Evolutionary conservation across 1,140 invertebrate species (phyloP), one percentile per base, ranked within the genome.

Genomic region (Drosophila pallidifrons): DNA sequence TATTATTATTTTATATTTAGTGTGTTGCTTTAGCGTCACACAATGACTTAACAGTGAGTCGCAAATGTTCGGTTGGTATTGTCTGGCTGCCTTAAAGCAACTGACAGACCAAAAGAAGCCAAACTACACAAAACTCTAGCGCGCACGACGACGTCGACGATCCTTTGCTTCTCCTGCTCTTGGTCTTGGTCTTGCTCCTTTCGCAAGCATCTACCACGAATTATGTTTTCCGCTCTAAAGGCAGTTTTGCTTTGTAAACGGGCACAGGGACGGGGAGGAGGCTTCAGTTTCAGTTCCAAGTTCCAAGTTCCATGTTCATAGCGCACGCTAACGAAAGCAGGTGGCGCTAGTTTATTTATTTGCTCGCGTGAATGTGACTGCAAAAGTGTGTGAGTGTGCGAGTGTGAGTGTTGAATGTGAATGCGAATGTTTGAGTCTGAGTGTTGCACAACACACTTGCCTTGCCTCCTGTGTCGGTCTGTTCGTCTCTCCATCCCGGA

Each of bases 301-400:
- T 72, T 72, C 41, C 41, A 43, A 10, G 35, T 38, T 38, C 54
- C 61, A 55, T 69, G 72, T 68, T 57, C 71, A 32, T 52, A 64
- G 70, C 68, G 69, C 83, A 83, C 80, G 83, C 83, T 78, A 87
- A 83, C 83, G 81, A 80, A 80, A 89, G 83, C 85, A 88, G 83
- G 83, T 88, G 83, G 83, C 76, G 77, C 77, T 89, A 75, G 85
- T 88, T 83, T 89, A 88, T 88, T 88, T 88, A 89, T 89, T 83
- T 80, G 80, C 76, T 54, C 52, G 72, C 74, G 69, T 82, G 79
- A 75, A 75, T 67, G 64, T 35, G 57, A 43, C 28, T 65, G 10
- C 11, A 13, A 43, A 32, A 46, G 10, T 41, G 41, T n/a, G 8
- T 16, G 41, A 47, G 51, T 64, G 20, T 47, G 16, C 2, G 38